These are phyloP conservation scores for Diaperis boleti DNA, from an alignment of 2,888 invertebrate species.

Conservation along the genomic window DNA sequence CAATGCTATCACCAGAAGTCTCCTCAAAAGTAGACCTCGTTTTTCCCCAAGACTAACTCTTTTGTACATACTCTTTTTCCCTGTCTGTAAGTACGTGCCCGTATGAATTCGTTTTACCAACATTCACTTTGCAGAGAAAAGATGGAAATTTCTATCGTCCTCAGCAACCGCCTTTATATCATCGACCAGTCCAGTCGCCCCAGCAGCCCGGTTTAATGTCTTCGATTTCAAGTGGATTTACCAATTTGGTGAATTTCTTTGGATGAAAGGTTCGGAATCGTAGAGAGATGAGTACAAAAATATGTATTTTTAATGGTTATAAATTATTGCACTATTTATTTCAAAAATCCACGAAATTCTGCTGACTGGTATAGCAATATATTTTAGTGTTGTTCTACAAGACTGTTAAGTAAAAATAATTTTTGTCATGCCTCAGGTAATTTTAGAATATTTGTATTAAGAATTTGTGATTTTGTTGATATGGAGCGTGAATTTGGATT, in stretches of 20 bases:
- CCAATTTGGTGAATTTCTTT: slow-evolving; percentile 83
- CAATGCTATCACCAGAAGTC: slow-evolving; percentile 55
- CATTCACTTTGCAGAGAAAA: slow-evolving; percentile 70
- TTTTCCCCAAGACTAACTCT: slow-evolving; percentile 59
- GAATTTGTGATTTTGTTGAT: too few species aligned
- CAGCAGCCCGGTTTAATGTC: slow-evolving; percentile 75
- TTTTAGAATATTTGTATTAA: background rate
- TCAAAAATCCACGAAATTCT: background rate
- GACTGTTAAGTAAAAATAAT: background rate
- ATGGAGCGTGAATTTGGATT: too few species aligned
- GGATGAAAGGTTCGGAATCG: too few species aligned
- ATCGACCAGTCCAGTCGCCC: slow-evolving; percentile 65
- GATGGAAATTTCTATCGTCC: slow-evolving; percentile 79
- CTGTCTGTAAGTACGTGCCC: background rate
- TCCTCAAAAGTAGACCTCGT: slow-evolving; percentile 52
- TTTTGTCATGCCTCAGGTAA: slow-evolving; percentile 1
- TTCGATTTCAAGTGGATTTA: slow-evolving; percentile 82
- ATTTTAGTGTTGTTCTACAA: background rate
- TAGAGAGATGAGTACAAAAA: too few species aligned
- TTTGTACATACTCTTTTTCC: slow-evolving; percentile 1
- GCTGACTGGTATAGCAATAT: background rate
- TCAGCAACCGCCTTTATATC: slow-evolving; percentile 64
- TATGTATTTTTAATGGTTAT: too few species aligned
- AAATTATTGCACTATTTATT: background rate
- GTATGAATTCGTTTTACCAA: background rate